These are phyloP conservation scores for Plagodis pulveraria DNA, from an alignment of 2,888 invertebrate genomes.

Conservation along the genomic window DNA sequence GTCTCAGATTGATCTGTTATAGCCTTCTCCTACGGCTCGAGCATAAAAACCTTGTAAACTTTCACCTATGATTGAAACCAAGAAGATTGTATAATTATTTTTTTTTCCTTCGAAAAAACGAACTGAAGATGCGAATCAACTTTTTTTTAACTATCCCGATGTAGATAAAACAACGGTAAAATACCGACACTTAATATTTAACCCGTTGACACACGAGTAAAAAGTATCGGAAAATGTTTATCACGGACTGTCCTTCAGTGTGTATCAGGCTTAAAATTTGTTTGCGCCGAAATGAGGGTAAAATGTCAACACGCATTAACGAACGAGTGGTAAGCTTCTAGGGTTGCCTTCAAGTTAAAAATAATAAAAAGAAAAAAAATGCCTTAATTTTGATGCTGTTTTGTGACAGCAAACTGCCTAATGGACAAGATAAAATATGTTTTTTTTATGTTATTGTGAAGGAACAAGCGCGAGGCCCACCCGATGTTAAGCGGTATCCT, in stretches of 20 bases:
- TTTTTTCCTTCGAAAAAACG: no score
- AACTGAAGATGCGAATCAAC: no score
- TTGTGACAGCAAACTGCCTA: no score
- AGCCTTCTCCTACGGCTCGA: no score
- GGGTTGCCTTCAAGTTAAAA: constrained; percentile 5
- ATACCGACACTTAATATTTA: background rate
- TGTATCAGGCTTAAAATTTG: constrained; percentile 30
- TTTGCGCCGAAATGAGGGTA: constrained; percentile 37
- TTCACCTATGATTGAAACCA: no score
- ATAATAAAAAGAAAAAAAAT: no score
- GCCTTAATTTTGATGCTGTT: no score
- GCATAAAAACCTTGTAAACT: no score
- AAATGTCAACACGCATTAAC: constrained; percentile 37
- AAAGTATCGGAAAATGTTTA: constrained; percentile 14
- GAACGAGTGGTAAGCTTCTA: constrained; percentile 15
- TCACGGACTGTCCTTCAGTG: constrained; percentile 15
- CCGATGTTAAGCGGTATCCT: no score
- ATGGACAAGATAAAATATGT: background rate
- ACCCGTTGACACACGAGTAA: constrained; percentile 16
- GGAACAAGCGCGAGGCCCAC: no score
- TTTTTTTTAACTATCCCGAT: background rate
- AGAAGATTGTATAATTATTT: background rate
- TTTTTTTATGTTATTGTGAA: no score
- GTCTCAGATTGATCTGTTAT: no score
- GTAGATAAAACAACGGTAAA: background rate